phyloP scores from a whole-genome alignment of 2,888 invertebrate species.

The Epirrhoe alternata region DNA sequence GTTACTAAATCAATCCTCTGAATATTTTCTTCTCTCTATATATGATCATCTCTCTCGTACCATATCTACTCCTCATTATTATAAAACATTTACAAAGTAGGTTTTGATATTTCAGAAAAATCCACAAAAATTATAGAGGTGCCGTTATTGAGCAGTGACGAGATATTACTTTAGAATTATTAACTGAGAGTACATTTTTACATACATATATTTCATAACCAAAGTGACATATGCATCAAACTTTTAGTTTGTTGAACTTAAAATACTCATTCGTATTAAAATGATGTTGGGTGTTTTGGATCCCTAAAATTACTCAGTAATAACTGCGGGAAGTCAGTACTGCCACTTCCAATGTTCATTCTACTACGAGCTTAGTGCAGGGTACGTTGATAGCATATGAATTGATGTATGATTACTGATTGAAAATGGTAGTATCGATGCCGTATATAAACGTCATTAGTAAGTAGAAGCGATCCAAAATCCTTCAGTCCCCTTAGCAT shows the following conservation, averaged over 20 bases:
- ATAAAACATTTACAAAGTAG: conserved; percentile 33
- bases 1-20: too few species aligned
- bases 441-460: background rate
- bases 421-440: background rate
- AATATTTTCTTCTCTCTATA: background rate
- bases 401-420: background rate
- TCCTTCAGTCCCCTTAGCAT: background rate
- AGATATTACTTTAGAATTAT: conserved; percentile 36
- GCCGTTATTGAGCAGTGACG: conserved; percentile 56
- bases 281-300: background rate
- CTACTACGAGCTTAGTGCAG: background rate
- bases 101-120: conserved; percentile 62
- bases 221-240: conserved; percentile 39
- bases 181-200: conserved; percentile 37
- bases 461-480: background rate
- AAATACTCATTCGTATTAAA: background rate
- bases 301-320: background rate
- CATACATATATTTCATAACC: conserved; percentile 33
- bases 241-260: background rate
- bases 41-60: conserved; percentile 7
- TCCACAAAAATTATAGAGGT: conserved; percentile 59
- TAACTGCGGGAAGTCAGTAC: background rate
- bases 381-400: background rate
- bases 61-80: conserved; percentile 28
- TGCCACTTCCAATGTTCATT: background rate